These are phyloP conservation scores for Sialis lutaria DNA, from an alignment of 2,888 invertebrate species.

Conservation along the genomic window DNA sequence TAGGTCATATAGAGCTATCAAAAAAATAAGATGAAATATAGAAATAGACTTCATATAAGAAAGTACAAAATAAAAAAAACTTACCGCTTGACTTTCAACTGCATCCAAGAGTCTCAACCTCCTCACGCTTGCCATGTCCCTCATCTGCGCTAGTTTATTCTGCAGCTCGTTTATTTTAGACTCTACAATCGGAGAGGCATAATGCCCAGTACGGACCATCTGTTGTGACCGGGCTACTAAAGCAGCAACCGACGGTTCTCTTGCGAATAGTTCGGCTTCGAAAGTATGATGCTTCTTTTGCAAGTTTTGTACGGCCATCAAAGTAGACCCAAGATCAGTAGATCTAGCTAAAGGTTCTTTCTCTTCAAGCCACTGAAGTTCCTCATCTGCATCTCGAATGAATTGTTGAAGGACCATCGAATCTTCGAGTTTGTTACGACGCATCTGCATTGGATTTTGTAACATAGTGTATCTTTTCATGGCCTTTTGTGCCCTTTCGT, in stretches of 20 bases:
- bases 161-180: constrained; percentile 46
- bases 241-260: constrained; percentile 67
- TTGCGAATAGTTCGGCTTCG: constrained; percentile 75
- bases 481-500: constrained; percentile 47
- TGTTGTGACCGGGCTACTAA: constrained; percentile 56
- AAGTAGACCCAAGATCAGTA: constrained; percentile 36
- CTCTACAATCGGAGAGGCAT: constrained; percentile 60
- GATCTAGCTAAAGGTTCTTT: constrained; percentile 54
- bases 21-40: no score
- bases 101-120: constrained; percentile 60
- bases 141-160: constrained; percentile 47
- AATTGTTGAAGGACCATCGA: constrained; percentile 78
- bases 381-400: constrained; percentile 82
- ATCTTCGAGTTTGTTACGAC: constrained; percentile 83
- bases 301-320: constrained; percentile 68
- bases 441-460: constrained; percentile 78
- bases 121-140: constrained; percentile 54
- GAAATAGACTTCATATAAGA: no score
- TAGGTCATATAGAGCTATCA: no score
- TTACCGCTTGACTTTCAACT: constrained; percentile 63
- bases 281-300: constrained; percentile 88
- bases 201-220: constrained; percentile 72
- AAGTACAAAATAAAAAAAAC: constrained; percentile 8
- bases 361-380: constrained; percentile 76
- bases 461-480: constrained; percentile 55